Conservation (phyloP, 2,888 invertebrate genomes). For the Harpalus rufipes region DNA sequence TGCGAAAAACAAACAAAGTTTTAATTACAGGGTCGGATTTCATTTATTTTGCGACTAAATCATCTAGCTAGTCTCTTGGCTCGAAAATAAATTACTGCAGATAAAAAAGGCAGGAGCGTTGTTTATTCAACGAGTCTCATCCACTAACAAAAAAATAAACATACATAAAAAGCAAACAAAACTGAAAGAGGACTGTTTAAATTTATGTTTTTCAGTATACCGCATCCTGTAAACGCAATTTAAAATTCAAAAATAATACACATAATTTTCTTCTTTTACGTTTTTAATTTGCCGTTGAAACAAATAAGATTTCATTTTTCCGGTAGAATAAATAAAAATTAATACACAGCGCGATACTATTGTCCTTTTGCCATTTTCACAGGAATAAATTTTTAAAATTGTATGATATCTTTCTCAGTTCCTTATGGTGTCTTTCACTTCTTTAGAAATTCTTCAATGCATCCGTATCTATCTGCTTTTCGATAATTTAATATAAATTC, state of each 20-base stretch:
- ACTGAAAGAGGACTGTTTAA: conserved; percentile 57
- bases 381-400: conserved; percentile 64
- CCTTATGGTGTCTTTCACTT: conserved; percentile 7
- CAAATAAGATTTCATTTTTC: conserved; percentile 61
- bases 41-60: conserved; percentile 65
- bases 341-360: conserved; percentile 47
- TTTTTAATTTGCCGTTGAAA: conserved; percentile 57
- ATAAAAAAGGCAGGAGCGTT: conserved; percentile 62
- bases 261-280: conserved; percentile 58
- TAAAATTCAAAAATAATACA: conserved; percentile 60
- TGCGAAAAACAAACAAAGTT: conserved; percentile 58
- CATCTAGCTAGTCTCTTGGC: conserved; percentile 58
- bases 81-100: conserved; percentile 63
- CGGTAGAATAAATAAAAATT: conserved; percentile 56
- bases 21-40: conserved; percentile 63
- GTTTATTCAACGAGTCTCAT: conserved; percentile 65
- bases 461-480: neutral
- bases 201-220: conserved; percentile 61
- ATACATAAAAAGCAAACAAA: conserved; percentile 59
- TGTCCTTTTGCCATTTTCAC: conserved; percentile 32
- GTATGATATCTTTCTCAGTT: conserved; percentile 32
- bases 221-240: conserved; percentile 56
- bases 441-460: neutral
- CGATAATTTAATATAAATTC: conserved; percentile 45
- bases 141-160: conserved; percentile 62